These are phyloP conservation scores for Micrastur ruficollis DNA, from an alignment of 2,797 vertebrate genomes.

Conservation along the genomic window DNA sequence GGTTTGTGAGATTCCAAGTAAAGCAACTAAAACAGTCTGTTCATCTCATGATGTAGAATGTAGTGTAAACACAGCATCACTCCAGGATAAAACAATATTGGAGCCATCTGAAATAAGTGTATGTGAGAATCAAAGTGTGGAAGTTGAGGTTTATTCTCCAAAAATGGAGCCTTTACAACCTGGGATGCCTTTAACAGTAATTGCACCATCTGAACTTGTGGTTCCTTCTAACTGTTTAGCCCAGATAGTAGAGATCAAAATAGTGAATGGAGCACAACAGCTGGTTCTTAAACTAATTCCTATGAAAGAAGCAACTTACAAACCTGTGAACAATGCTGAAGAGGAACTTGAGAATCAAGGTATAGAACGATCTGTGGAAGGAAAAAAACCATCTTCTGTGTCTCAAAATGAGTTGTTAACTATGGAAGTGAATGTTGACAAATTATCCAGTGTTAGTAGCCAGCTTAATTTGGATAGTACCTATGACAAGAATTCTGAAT, in stretches of 20 bases:
- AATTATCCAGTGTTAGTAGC: neutral
- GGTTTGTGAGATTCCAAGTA: constrained; percentile 17
- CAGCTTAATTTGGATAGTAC: neutral
- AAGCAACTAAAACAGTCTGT: neutral
- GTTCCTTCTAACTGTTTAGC: constrained; percentile 92
- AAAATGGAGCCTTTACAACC: constrained; percentile 83
- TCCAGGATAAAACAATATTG: constrained; percentile 21
- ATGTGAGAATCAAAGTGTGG: constrained; percentile 74
- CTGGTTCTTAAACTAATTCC: constrained; percentile 86
- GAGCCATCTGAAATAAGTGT: neutral
- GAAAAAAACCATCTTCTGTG: neutral
- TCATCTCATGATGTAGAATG: neutral
- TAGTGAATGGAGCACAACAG: constrained; percentile 88
- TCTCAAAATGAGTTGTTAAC: constrained; percentile 16
- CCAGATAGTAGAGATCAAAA: constrained; percentile 90
- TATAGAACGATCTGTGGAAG: neutral
- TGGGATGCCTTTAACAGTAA: constrained; percentile 87
- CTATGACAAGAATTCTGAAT: constrained; percentile 33
- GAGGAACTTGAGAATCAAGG: neutral
- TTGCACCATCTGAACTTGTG: constrained; percentile 87
- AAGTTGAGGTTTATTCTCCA: constrained; percentile 82
- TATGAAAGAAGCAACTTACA: constrained; percentile 47
- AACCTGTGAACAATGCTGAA: neutral
- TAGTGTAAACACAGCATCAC: constrained; percentile 32
- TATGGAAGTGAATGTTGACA: constrained; percentile 26